Conservation (phyloP, 1,140 invertebrate genomes). For the Pseudomyrmex cubaensis region DNA sequence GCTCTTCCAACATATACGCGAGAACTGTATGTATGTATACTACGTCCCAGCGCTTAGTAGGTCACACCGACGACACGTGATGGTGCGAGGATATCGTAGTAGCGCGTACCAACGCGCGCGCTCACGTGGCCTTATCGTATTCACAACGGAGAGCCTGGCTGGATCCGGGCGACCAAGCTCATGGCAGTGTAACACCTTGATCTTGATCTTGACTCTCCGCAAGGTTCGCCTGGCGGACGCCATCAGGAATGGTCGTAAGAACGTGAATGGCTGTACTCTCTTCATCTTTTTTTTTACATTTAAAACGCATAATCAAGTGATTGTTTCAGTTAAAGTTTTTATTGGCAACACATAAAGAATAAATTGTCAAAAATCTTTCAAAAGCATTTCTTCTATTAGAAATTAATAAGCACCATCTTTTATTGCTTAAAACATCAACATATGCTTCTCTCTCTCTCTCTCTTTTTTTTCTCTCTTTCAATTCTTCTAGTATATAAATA, state of each 20-base stretch:
- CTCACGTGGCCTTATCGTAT: conserved; percentile 70
- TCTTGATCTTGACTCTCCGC: conserved; percentile 79
- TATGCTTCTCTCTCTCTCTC: too few relatives aligned
- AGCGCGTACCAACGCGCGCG: conserved; percentile 52
- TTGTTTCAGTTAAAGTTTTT: too few relatives aligned
- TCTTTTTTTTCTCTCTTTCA: too few relatives aligned
- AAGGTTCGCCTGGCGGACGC: conserved; percentile 75
- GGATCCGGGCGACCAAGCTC: conserved; percentile 41
- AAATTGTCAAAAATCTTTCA: too few relatives aligned
- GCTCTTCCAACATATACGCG: not conserved
- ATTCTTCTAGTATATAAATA: too few relatives aligned
- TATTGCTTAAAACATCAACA: too few relatives aligned
- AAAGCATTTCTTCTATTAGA: too few relatives aligned
- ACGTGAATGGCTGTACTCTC: too few relatives aligned
- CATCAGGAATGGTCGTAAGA: not conserved
- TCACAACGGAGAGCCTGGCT: conserved; percentile 57
- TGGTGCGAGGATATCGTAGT: conserved; percentile 52
- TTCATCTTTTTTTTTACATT: too few relatives aligned
- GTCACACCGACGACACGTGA: conserved; percentile 62
- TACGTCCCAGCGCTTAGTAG: conserved; percentile 60
- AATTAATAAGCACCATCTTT: too few relatives aligned
- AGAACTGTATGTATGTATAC: not conserved
- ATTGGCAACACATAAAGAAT: too few relatives aligned
- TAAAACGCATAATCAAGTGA: too few relatives aligned
- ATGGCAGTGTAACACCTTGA: conserved; percentile 50